Conservation (phyloP, 1,140 invertebrate species). For the Neomicropteryx cornuta region DNA sequence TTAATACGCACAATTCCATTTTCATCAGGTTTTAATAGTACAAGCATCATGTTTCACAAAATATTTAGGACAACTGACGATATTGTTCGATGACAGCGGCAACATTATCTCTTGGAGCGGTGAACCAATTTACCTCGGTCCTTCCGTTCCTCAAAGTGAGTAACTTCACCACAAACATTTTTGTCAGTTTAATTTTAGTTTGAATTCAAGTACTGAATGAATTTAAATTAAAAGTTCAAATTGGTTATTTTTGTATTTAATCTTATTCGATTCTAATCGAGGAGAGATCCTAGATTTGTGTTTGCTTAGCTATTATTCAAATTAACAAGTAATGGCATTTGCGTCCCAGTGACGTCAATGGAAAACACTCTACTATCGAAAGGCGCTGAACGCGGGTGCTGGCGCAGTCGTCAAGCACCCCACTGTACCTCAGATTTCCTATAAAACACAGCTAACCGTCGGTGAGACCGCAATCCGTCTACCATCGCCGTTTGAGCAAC, state of each 20-base stretch:
- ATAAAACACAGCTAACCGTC: no score
- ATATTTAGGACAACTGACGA: conserved; percentile 62
- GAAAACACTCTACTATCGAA: no score
- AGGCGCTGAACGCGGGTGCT: no score
- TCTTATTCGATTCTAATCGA: background rate
- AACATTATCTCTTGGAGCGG: conserved; percentile 57
- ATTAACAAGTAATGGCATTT: background rate
- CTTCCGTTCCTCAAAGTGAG: conserved; percentile 48
- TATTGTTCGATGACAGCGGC: conserved; percentile 61
- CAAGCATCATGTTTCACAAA: conserved; percentile 57
- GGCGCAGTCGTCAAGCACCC: no score
- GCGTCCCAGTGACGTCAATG: no score
- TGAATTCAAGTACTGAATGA: background rate
- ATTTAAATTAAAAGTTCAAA: background rate
- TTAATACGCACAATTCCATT: conserved; percentile 4
- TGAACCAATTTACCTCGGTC: conserved; percentile 61
- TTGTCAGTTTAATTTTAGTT: background rate
- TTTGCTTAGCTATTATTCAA: background rate
- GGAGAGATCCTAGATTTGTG: background rate
- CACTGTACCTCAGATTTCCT: no score
- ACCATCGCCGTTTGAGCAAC: no score
- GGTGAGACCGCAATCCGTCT: no score
- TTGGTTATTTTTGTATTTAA: background rate
- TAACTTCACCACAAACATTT: no score
- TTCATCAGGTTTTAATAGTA: conserved; percentile 48